Percentiles rank a stretch among this genome's conserved stretches.
These are phyloP conservation scores for Pseudorectes ferrugineus DNA, from an alignment of 2,113 vertebrate genomes.

Conservation along the genomic window DNA sequence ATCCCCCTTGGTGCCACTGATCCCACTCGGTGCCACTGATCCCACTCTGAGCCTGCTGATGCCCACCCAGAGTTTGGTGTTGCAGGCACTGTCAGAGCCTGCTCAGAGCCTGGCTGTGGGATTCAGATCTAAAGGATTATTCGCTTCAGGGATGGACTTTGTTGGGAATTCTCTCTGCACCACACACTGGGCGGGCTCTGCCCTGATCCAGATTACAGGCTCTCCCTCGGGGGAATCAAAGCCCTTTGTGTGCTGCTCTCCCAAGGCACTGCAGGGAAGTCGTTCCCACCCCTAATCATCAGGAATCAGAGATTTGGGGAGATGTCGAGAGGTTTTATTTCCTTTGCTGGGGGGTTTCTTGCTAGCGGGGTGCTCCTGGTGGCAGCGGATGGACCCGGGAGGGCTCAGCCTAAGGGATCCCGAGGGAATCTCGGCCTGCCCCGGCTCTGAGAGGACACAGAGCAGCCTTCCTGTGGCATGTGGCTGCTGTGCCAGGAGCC, in stretches of 20 bases:
- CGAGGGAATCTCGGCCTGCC: neutral
- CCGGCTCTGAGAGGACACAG: neutral
- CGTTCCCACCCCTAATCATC: neutral
- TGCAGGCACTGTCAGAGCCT: neutral
- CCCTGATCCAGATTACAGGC: neutral
- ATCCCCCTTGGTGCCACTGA: fast-evolving
- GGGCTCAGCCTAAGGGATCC: neutral
- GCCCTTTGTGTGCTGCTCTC: neutral
- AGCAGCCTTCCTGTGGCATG: neutral
- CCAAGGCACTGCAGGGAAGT: neutral
- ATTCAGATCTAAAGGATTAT: neutral
- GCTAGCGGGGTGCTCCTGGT: neutral
- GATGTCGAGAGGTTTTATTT: neutral
- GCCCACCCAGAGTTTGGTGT: neutral
- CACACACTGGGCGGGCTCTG: neutral
- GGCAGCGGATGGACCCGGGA: fast-evolving
- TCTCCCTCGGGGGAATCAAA: neutral
- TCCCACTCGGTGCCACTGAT: neutral
- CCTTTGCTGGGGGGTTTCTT: neutral
- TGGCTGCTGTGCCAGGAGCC: constrained; percentile 24
- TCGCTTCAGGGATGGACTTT: neutral
- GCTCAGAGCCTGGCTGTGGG: neutral
- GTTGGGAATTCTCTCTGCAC: neutral
- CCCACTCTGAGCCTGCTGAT: neutral
- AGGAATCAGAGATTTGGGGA: neutral